A percentile compares a stretch with the other conserved stretches of the same genome.
Conservation (phyloP, 2,113 vertebrate genomes). For the Xerus inauris region DNA sequence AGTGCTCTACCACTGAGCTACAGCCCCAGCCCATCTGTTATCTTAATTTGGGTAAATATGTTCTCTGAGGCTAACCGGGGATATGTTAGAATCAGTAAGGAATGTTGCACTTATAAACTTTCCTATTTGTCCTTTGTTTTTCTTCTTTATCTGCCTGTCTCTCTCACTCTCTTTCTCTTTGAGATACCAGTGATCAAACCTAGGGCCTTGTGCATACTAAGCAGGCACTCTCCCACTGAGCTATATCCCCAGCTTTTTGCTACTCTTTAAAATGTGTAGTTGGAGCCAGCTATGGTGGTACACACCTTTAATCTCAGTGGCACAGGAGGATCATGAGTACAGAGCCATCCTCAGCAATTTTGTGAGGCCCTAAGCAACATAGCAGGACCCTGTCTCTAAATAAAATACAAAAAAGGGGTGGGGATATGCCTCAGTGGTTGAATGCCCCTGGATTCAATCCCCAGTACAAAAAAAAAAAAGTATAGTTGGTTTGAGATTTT, state of each 20-base stretch:
- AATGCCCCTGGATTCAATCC: too few relatives aligned
- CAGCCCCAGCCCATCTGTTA: not conserved
- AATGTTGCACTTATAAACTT: not conserved
- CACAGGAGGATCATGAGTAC: too few relatives aligned
- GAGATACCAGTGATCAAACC: not conserved
- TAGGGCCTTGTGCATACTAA: not conserved
- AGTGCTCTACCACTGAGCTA: too few relatives aligned
- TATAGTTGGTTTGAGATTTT: slow-evolving; percentile 13
- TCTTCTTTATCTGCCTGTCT: not conserved
- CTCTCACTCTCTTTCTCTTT: not conserved
- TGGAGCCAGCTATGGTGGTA: too few relatives aligned
- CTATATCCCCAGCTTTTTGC: not conserved
- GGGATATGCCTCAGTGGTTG: too few relatives aligned
- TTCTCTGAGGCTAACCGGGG: not conserved
- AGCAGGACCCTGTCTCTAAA: too few relatives aligned
- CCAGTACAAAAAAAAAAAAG: not conserved
- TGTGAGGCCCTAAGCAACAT: too few relatives aligned
- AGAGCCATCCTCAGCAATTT: too few relatives aligned
- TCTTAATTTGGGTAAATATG: not conserved
- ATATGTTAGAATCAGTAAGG: slow-evolving; percentile 28
- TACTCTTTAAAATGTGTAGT: not conserved
- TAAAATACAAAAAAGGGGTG: too few relatives aligned
- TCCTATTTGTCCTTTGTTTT: slow-evolving; percentile 28
- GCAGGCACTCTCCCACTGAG: not conserved
- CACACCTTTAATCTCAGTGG: too few relatives aligned